phyloP scores from a whole-genome alignment of 1,140 invertebrate genomes.

The Anoplolepis gracilipes region DNA sequence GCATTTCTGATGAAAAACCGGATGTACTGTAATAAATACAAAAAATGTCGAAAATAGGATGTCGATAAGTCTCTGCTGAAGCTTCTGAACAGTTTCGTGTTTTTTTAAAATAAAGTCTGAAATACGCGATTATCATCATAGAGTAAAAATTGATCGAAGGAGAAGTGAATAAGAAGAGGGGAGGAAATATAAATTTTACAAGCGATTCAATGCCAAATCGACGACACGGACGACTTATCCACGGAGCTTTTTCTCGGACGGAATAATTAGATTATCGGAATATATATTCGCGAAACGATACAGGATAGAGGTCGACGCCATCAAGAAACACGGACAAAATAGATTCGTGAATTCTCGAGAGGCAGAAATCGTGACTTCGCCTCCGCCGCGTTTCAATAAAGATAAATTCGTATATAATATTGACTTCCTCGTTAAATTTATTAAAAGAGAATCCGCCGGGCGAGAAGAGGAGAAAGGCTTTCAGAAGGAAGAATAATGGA shows the following conservation, averaged over 20 bases:
- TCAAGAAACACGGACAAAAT: conserved; percentile 44
- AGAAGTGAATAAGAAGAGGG: no score
- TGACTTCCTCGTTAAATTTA: background rate
- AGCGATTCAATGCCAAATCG: conserved; percentile 7
- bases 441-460: background rate
- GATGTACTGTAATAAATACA: background rate
- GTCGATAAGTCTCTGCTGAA: background rate
- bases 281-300: conserved; percentile 35
- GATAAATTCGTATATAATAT: conserved; percentile 21
- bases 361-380: background rate
- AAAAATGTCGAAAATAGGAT: background rate
- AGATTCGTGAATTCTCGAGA: conserved; percentile 31
- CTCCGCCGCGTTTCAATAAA: background rate
- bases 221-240: background rate
- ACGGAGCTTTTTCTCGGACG: conserved; percentile 17
- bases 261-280: conserved; percentile 46
- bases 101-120: background rate
- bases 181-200: conserved; percentile 32
- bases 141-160: conserved; percentile 29
- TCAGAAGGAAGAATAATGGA: background rate
- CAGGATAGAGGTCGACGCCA: conserved; percentile 32
- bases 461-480: background rate
- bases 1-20: background rate
- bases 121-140: background rate
- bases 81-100: background rate